phyloP scores from a whole-genome alignment of 2,797 vertebrate species.

The Tachyglossus aculeatus region DNA sequence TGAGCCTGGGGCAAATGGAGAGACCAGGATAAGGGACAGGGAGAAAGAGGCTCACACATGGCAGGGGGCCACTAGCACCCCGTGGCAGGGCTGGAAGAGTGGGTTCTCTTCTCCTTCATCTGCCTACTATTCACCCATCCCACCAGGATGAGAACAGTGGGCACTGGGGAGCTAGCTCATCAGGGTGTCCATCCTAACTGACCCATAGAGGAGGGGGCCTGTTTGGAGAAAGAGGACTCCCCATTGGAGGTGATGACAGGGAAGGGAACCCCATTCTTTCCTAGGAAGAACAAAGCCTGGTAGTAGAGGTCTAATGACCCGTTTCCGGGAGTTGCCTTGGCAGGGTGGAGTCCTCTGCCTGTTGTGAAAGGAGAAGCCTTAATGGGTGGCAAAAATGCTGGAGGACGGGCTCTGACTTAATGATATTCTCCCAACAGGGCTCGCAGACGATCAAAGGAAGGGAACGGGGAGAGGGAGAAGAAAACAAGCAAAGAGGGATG shows the following conservation, averaged over 20 bases:
- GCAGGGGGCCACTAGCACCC: too few relatives aligned
- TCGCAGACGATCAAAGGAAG: constrained; percentile 16
- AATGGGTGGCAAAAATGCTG: constrained; percentile 34
- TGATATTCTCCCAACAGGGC: constrained; percentile 6
- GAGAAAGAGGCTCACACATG: too few relatives aligned
- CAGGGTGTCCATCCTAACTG: too few relatives aligned
- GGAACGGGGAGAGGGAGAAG: neutral
- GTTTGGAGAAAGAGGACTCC: neutral
- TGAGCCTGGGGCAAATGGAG: too few relatives aligned
- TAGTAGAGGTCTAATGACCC: neutral
- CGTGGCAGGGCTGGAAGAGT: too few relatives aligned
- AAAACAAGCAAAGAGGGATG: neutral
- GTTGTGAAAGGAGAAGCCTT: neutral
- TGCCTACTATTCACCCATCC: too few relatives aligned
- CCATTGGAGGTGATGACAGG: neutral
- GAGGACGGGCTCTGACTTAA: constrained; percentile 18
- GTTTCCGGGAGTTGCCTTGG: neutral
- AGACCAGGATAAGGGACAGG: too few relatives aligned
- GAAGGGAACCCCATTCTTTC: neutral
- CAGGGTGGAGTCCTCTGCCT: neutral
- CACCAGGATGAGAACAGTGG: too few relatives aligned
- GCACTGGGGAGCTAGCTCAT: too few relatives aligned
- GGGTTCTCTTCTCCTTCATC: too few relatives aligned
- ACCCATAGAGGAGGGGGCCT: too few relatives aligned
- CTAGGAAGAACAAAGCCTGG: neutral